These are phyloP conservation scores for Epirrhoe tristata DNA, from an alignment of 2,888 invertebrate genomes.

Conservation along the genomic window DNA sequence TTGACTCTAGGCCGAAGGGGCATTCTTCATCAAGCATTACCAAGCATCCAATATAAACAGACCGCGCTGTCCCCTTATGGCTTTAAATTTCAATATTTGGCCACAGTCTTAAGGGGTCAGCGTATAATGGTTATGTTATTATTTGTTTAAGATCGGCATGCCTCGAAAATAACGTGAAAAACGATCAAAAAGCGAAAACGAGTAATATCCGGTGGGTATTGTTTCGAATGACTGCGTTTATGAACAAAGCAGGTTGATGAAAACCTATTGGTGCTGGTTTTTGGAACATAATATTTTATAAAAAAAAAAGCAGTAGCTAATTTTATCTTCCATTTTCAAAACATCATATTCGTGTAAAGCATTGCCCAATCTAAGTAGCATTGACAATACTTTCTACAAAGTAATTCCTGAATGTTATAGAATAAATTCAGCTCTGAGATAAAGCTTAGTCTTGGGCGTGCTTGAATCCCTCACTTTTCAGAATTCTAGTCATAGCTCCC, in stretches of 20 bases:
- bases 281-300: background rate
- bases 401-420: no score
- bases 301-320: no score
- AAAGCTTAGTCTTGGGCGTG: no score
- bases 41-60: constrained; percentile 43
- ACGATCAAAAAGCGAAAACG: constrained; percentile 77
- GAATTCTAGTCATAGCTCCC: no score
- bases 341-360: no score
- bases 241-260: constrained; percentile 8
- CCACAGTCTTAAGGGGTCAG: constrained; percentile 46
- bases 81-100: constrained; percentile 36
- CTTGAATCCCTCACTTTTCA: no score
- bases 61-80: constrained; percentile 30
- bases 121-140: constrained; percentile 54
- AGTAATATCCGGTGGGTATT: constrained; percentile 82
- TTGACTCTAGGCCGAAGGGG: constrained; percentile 54
- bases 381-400: no score
- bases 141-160: constrained; percentile 69
- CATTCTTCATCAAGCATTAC: constrained; percentile 60
- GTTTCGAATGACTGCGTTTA: constrained; percentile 55
- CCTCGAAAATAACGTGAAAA: constrained; percentile 74
- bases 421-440: no score
- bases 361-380: no score
- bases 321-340: no score
- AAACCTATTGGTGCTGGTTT: background rate